These are phyloP conservation scores for Tenodera sinensis DNA, from an alignment of 2,888 invertebrate genomes.

Conservation along the genomic window DNA sequence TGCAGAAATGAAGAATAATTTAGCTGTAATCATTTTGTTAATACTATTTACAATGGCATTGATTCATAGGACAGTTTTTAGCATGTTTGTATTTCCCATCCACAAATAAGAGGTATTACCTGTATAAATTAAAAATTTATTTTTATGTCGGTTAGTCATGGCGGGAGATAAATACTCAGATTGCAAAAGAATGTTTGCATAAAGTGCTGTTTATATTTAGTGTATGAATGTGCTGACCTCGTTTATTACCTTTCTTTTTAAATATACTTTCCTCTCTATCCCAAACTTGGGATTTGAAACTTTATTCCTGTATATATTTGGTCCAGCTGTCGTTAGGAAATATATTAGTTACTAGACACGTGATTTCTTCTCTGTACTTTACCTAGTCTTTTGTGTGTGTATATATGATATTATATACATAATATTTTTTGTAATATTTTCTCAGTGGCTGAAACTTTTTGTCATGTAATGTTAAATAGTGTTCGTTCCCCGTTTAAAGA, in stretches of 20 bases:
- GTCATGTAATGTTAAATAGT: neutral
- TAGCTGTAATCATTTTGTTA: neutral
- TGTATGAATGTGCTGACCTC: neutral
- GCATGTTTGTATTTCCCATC: neutral
- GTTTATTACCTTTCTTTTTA: neutral
- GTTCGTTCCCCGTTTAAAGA: neutral
- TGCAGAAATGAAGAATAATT: neutral
- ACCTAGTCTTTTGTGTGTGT: neutral
- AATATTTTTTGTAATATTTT: neutral
- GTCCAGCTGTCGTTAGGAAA: neutral
- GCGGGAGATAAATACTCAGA: neutral
- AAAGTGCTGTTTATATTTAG: neutral
- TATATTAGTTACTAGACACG: neutral
- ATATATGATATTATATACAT: neutral
- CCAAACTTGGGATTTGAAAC: neutral
- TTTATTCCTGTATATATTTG: neutral
- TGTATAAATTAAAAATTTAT: neutral
- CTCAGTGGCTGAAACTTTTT: neutral
- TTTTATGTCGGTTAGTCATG: neutral
- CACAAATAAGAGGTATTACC: neutral
- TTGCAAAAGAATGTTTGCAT: neutral
- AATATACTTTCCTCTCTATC: neutral
- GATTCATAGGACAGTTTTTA: neutral
- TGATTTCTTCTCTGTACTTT: neutral
- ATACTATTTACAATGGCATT: neutral